Evolutionary conservation across 2,113 vertebrate species (phyloP), one percentile per base, ranked within the genome.

Genomic region (Pantherophis guttatus): DNA sequence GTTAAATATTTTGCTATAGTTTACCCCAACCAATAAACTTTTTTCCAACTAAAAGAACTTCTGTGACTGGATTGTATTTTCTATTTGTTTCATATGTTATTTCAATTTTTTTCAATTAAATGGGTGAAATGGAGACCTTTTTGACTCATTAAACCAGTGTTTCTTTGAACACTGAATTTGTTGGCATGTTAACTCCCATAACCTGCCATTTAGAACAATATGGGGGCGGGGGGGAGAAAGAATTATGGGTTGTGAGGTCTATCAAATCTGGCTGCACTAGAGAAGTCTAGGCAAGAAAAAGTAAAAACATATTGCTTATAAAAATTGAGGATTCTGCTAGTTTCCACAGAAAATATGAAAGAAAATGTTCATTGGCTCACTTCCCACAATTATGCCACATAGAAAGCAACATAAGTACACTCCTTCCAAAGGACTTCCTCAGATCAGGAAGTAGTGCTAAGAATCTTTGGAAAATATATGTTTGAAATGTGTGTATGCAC

Each of bases 1-100:
- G 26, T 86, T 65, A 65, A 95, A 26, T 93, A 86, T 86, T 96
- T 94, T 95, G 91, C 44, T 87, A 91, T 91, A 6, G 44, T 59
- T 93, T 93, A 86, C 90, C 39, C 48, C 90, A 94, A 92, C 19
- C 13, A 81, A 90, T 86, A 4, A 48, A 88, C 0, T 70, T 8
- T 50, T 1, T 89, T 21, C 85, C 33, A 90, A 86, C 0, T n/a
- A 39, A 39, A 91, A 93, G 55, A 89, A 55, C 52, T 44, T 54
- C 53, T 90, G 24, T 93, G 85, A 54, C 52, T 75, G 92, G 89
- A 87, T 26, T 93, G 33, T 11, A 92, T 89, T 94, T 93, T 93
- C 39, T 29, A 21, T 62, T 54, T 89, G 33, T 24, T 90, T 93
- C 75, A 86, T 93, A 62, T 57, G 86, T 86, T 93, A 86, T 90